Evolutionary conservation across 2,797 vertebrate species (phyloP), one percentile per base, ranked within the genome.

Genomic region (Carduelis carduelis): DNA sequence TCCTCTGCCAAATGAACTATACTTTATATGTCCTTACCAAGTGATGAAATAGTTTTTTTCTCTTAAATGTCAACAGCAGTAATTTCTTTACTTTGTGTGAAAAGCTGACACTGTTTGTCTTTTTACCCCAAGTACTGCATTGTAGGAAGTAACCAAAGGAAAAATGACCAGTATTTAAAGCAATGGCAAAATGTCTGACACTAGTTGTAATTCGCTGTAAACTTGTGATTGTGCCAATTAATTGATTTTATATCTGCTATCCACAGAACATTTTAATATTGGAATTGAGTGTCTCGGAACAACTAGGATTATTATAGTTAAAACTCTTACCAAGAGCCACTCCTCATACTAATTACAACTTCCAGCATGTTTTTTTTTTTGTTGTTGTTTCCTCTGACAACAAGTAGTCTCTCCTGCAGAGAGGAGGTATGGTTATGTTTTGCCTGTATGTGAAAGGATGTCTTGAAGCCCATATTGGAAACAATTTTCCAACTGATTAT

Each of bases 401-500:
- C 74, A 90, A 85, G 82, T 26, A 71, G 47, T 94, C n/a, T 88
- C 91, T 95, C 59, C 90, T 93, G 82, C 77, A 96, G 95, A 93
- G 94, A 95, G 92, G 90, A 91, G 87, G 65, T 89, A 80, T 93
- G 94, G 78, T 93, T 94, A 89, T 93, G 70, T 96, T 97, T 91
- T 96, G 92, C 92, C 90, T 95, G 95, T 97, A 97, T 78, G 7
- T 90, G 87, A 96, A 96, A 94, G 80, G 87, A 96, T 93, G 83
- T 97, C 95, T 95, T 93, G 96, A 95, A 96, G 91, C 92, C 97
- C 96, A 97, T 97, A 97, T 95, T 97, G 96, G 95, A 97, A 95
- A 96, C 87, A 95, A 70, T 91, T 96, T 96, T 86, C 94, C 97
- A 97, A 97, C 95, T 97, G 97, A 97, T 97, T 97, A 92, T 97